Evolutionary conservation across 2,797 vertebrate species (phyloP), one percentile per base, ranked within the genome.

Genomic region (Urocyon cinereoargenteus): DNA sequence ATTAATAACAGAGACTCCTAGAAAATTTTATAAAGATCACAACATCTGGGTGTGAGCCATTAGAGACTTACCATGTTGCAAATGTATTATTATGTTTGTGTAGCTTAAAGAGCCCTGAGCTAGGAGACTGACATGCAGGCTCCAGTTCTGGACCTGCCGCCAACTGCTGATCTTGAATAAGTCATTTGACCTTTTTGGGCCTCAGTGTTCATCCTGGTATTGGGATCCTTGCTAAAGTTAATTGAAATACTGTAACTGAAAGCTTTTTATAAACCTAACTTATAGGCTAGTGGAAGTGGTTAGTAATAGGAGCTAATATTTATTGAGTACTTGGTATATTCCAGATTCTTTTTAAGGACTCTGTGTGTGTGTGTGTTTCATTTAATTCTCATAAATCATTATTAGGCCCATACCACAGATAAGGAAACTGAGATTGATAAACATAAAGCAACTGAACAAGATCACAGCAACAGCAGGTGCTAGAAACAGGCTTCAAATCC

Each of bases 341-440:
- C 49, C 16, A 53, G 21, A 21, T 12, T 19, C 7, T 59, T 6
- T 92, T 36, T 61, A 61, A 45, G 49, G 40, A 45, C 40, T 40
- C 40, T 40, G 15, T 40, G 28, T 75, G 3, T 49, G 1, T 55
- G 24, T 92, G 53, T 72, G 62, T 78, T 53, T 94, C 18, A 53
- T 24, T 91, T 78, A 86, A 40, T 57, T 94, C 87, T 68, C 15
- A 86, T 36, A 70, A 82, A 89, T 96, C 79, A 34, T n/a, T n/a
- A 78, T 75, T 73, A 75, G n/a, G 14, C 16, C 26, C 22, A 31
- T 75, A 31, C 2, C 16, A 87, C 4, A 73, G 73, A 53, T 36
- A n/a, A 87, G 12, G 40, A 86, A 92, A 81, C 6, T 15, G 49
- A 87, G 22, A 22, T 13, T 84, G 6, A 53, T 19, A 53, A 92